Conservation (phyloP, 1,140 invertebrate species). For the Solenopsis invicta region DNA sequence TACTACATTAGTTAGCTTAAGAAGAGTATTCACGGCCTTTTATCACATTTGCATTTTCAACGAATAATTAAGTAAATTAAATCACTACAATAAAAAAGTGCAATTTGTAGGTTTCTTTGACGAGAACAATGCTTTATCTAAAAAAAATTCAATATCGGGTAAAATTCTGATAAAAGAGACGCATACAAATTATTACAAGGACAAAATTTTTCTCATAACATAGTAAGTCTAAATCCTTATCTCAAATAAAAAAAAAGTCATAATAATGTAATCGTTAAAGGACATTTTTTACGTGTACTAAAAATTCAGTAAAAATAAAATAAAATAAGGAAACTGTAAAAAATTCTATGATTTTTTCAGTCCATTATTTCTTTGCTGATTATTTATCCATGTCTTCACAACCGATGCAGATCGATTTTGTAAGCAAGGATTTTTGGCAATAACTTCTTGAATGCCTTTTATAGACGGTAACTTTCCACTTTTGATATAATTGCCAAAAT, state of each 20-base stretch:
- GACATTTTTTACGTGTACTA: too few species aligned
- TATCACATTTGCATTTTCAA: conserved; percentile 4
- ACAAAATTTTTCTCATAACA: not conserved
- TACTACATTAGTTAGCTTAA: conserved; percentile 9
- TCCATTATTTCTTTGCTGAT: not conserved
- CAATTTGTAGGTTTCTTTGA: not conserved
- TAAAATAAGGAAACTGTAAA: too few species aligned
- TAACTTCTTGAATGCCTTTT: not conserved
- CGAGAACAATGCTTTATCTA: not conserved
- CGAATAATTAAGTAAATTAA: not conserved
- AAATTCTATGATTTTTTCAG: not conserved
- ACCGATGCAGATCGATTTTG: conserved; percentile 11
- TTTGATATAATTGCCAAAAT: not conserved
- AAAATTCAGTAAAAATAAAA: too few species aligned
- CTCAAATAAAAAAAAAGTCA: too few species aligned
- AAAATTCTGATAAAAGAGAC: conserved; percentile 7
- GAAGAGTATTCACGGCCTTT: not conserved
- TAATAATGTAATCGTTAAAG: too few species aligned
- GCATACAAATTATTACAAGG: not conserved
- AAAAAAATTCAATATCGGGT: not conserved
- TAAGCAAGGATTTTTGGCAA: not conserved
- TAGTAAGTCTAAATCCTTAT: too few species aligned
- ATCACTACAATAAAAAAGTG: not conserved
- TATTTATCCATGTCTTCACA: not conserved
- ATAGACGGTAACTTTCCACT: not conserved